Percentiles rank a stretch among this genome's conserved stretches.
These are phyloP conservation scores for Brenthis daphne DNA, from an alignment of 2,888 invertebrate genomes.

Conservation along the genomic window DNA sequence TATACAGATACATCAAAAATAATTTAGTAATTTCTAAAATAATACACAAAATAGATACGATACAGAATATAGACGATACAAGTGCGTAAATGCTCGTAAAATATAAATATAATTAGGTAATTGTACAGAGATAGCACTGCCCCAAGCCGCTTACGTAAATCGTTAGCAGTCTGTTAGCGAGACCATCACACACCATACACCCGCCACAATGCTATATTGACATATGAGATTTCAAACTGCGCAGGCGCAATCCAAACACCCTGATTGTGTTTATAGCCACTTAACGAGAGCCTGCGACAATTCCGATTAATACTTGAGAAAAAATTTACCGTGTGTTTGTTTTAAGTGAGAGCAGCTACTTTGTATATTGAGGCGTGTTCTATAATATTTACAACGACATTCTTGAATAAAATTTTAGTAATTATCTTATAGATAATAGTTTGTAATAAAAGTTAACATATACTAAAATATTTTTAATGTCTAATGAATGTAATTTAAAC, in stretches of 20 bases:
- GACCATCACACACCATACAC: slow-evolving; percentile 59
- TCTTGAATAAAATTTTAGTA: not conserved
- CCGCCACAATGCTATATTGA: slow-evolving; percentile 65
- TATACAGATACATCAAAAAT: no score
- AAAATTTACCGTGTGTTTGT: slow-evolving; percentile 70
- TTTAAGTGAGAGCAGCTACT: slow-evolving; percentile 74
- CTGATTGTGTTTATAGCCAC: slow-evolving; percentile 81
- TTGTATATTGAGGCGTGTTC: slow-evolving; percentile 59
- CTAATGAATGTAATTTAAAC: not conserved
- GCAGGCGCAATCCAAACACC: slow-evolving; percentile 72
- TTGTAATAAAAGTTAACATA: not conserved
- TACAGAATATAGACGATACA: not conserved
- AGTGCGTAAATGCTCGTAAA: no score
- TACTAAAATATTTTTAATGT: not conserved
- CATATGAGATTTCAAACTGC: slow-evolving; percentile 66
- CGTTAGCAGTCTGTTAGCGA: slow-evolving; percentile 71
- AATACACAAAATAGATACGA: not conserved
- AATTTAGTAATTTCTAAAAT: not conserved
- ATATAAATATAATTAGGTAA: not conserved
- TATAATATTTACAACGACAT: slow-evolving; percentile 37
- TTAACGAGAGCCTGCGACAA: slow-evolving; percentile 75
- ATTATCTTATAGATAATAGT: not conserved
- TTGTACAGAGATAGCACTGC: not conserved
- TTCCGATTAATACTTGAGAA: slow-evolving; percentile 77
- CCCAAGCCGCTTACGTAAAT: slow-evolving; percentile 60